Evolutionary conservation across 2,113 vertebrate species (phyloP), one percentile per base, ranked within the genome.

Genomic region (Donacobius atricapilla): DNA sequence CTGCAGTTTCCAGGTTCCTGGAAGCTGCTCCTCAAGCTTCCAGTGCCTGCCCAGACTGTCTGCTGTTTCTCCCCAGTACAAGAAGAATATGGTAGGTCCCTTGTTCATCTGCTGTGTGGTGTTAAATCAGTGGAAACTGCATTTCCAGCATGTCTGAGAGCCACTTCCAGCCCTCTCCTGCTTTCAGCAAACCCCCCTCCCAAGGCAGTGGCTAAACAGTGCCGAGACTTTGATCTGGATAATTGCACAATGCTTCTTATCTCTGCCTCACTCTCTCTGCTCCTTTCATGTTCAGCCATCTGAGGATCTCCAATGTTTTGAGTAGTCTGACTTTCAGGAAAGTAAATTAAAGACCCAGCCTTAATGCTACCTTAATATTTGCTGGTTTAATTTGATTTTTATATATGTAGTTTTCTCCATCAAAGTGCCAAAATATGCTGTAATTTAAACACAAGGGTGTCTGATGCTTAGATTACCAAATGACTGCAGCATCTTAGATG

Each of bases 341-440:
- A 91, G 78, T 87, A 93, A 93, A 75, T 89, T 94, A 81, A 96
- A 83, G 10, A 24, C 31, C 4, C 22, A 86, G n/a, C 48, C 45
- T 81, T 90, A 79, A 60, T 45, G 35, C 7, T 80, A 9, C 79
- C 73, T 90, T 69, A 81, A 72, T 91, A 93, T 92, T 88, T 77
- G 33, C 47, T 47, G 54, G 1, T 84, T 76, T 84, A 57, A 85
- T 94, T 71, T 78, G 37, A 37, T 71, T 90, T 95, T 83, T 85
- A 37, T 42, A 53, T 28, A 4, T 13, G 39, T 30, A 57, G 31
- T 78, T 87, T 73, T 83, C 28, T 94, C 54, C 10, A 27, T 92
- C 68, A 84, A 90, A 84, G 56, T 73, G 53, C n/a, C 87, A 76
- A 28, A 31, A 40, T 40, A 63, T 61, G 17, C 28, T 79, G 47